phyloP scores from a whole-genome alignment of 1,140 invertebrate species.

The Drosophila simulans region DNA sequence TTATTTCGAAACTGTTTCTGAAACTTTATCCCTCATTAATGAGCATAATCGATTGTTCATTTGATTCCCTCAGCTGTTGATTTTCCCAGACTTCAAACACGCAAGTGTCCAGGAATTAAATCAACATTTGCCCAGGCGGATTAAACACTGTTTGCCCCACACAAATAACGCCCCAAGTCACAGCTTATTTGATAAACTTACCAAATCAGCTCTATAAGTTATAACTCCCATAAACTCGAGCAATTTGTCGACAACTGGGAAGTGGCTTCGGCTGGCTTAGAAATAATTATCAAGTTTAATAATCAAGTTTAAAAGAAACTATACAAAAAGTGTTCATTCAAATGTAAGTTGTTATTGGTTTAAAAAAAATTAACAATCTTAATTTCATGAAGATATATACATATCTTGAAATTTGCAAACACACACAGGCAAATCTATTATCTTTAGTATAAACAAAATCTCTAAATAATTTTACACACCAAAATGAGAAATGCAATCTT shows the following conservation, averaged over 20 bases:
- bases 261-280: slow-evolving; percentile 6
- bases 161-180: slow-evolving; percentile 19
- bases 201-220: neutral
- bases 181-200: slow-evolving; percentile 4
- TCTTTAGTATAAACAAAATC: neutral
- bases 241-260: slow-evolving; percentile 21
- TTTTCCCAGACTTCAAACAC: slow-evolving; percentile 48
- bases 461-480: too few species aligned
- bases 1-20: neutral
- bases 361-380: too few species aligned
- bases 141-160: slow-evolving; percentile 8
- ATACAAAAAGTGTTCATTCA: neutral
- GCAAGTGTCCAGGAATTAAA: slow-evolving; percentile 14
- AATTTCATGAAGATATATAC: too few species aligned
- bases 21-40: neutral
- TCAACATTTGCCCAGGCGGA: slow-evolving; percentile 37
- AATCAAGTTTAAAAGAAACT: neutral
- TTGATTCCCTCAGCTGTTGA: slow-evolving; percentile 29
- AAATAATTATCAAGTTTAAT: too few species aligned
- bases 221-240: slow-evolving; percentile 8
- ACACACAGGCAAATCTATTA: too few species aligned
- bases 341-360: too few species aligned
- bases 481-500: neutral
- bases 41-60: slow-evolving; percentile 6
- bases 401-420: too few species aligned